Conservation (phyloP, 2,888 invertebrate species). For the Drosophila barbarae region DNA sequence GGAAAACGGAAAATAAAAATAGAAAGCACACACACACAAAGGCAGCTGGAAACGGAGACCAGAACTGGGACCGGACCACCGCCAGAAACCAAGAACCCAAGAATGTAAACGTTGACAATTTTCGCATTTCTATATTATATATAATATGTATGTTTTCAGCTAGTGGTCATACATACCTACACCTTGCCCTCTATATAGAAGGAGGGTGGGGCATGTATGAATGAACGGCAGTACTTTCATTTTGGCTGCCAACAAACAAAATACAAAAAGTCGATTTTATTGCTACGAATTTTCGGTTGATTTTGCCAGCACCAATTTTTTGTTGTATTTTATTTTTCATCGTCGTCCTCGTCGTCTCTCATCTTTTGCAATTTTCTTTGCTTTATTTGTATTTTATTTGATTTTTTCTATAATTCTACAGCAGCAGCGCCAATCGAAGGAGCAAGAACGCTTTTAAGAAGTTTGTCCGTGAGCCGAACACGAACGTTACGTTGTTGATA, state of each 20-base stretch:
- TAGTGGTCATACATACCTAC: slow-evolving; percentile 14
- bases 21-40: slow-evolving; percentile 38
- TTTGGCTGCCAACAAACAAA: slow-evolving; percentile 60
- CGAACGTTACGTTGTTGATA: slow-evolving; percentile 68
- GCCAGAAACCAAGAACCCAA: slow-evolving; percentile 49
- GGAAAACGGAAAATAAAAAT: slow-evolving; percentile 49
- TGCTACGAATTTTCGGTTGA: slow-evolving; percentile 35
- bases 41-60: slow-evolving; percentile 4
- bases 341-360: slow-evolving; percentile 18
- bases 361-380: slow-evolving; percentile 26
- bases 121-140: slow-evolving; percentile 39
- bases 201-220: slow-evolving; percentile 12
- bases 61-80: slow-evolving; percentile 14
- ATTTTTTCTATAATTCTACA: slow-evolving; percentile 63
- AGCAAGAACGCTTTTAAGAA: slow-evolving; percentile 61
- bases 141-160: slow-evolving; percentile 21
- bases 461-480: slow-evolving; percentile 60
- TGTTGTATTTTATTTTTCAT: slow-evolving; percentile 18
- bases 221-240: slow-evolving; percentile 51
- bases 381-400: slow-evolving; percentile 57
- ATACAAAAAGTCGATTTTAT: slow-evolving; percentile 64
- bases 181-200: slow-evolving; percentile 6
- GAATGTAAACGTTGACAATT: slow-evolving; percentile 60
- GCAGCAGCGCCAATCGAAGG: slow-evolving; percentile 36
- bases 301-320: slow-evolving; percentile 10